Percentiles rank a stretch among this genome's conserved stretches.
These are phyloP conservation scores for Ficedula albicollis DNA, from an alignment of 2,797 vertebrate species.

Conservation along the genomic window DNA sequence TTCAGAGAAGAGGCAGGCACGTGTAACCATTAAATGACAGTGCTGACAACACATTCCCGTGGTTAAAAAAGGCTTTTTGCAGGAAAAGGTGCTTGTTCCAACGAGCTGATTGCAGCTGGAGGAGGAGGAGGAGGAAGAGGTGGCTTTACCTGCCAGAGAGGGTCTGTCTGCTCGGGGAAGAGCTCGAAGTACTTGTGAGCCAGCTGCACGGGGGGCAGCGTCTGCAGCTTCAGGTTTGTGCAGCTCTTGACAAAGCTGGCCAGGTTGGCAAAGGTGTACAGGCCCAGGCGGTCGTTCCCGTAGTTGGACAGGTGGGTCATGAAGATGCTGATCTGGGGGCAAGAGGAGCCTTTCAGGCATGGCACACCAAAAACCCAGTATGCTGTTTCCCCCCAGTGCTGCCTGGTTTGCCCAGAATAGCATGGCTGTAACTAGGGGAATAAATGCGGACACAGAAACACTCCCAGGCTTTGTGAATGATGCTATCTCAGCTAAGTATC, in stretches of 20 bases:
- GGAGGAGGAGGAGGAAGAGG: neutral
- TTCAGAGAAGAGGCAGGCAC: neutral
- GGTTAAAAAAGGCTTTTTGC: neutral
- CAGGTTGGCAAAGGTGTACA: conserved; percentile 94
- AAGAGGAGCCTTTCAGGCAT: neutral
- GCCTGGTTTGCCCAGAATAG: neutral
- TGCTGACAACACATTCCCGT: neutral
- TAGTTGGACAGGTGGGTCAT: conserved; percentile 99
- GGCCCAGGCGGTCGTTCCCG: conserved; percentile 93
- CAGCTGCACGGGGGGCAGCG: conserved; percentile 88
- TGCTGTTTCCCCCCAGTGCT: neutral
- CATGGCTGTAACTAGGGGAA: neutral
- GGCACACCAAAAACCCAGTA: neutral
- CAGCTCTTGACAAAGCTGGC: conserved; percentile 90
- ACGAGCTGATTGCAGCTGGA: fast-evolving
- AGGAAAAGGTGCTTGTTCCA: neutral
- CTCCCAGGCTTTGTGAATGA: neutral
- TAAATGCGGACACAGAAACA: neutral
- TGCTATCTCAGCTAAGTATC: neutral
- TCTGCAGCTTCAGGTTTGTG: conserved; percentile 90
- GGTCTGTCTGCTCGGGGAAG: conserved; percentile 92
- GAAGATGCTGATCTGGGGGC: conserved; percentile 93
- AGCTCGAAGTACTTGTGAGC: conserved; percentile 94
- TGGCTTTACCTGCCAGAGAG: conserved; percentile 91
- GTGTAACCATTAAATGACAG: neutral